Evolutionary conservation across 2,797 vertebrate species (phyloP).

Genomic region (Sarcoramphus papa): DNA sequence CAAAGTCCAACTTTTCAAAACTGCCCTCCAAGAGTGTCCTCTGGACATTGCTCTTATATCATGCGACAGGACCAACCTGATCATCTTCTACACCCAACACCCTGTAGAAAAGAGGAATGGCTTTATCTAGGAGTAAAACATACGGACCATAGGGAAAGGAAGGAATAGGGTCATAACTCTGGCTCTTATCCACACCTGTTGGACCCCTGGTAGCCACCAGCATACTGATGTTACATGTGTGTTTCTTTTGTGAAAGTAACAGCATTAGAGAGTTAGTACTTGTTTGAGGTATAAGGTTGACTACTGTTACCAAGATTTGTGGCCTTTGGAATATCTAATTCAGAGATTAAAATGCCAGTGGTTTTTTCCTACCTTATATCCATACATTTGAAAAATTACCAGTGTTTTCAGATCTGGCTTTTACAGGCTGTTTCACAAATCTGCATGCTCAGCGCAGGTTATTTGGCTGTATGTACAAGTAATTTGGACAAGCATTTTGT

Average conservation of each 20-base stretch:
- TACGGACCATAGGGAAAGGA: not conserved
- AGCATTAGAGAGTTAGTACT: not conserved
- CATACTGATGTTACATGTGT: not conserved
- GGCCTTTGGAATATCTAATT: not conserved
- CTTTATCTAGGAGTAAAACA: not conserved
- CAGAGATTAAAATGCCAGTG: not conserved
- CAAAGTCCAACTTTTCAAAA: not conserved
- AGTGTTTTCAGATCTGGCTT: not conserved
- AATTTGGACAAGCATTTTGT: not conserved
- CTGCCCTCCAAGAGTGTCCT: not conserved
- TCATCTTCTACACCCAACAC: rapidly evolving
- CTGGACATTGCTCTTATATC: not conserved
- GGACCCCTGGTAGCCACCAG: not conserved
- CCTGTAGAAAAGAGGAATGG: not conserved
- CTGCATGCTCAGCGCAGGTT: not conserved
- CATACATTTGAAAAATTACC: not conserved
- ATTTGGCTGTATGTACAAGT: not conserved
- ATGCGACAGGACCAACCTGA: rapidly evolving
- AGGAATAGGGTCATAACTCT: not conserved
- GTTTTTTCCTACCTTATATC: not conserved
- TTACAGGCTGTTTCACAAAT: not conserved
- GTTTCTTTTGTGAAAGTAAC: not conserved
- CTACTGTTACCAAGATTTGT: not conserved
- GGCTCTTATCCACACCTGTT: not conserved
- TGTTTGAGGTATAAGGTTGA: not conserved